These are phyloP conservation scores for Delphinus delphis DNA, from an alignment of 2,113 vertebrate genomes.

Conservation along the genomic window DNA sequence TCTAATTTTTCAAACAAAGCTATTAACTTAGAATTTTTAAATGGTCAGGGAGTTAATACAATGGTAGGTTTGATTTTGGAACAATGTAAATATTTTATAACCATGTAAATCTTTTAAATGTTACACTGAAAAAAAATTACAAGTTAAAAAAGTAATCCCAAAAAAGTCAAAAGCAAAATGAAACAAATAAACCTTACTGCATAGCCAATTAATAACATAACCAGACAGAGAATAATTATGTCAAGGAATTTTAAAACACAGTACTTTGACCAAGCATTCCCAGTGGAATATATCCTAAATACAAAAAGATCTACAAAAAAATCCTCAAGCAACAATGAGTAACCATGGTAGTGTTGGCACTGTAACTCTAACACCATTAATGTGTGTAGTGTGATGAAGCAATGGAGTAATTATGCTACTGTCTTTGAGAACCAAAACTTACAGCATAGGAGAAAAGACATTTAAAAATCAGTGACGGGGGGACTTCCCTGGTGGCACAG, in stretches of 20 bases:
- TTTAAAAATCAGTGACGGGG: neutral
- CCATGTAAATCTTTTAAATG: neutral
- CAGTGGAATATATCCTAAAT: neutral
- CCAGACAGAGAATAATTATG: neutral
- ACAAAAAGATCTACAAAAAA: neutral
- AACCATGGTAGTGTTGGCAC: neutral
- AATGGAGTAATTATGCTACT: neutral
- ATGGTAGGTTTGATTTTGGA: neutral
- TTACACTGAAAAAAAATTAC: neutral
- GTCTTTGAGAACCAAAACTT: conserved; percentile 5
- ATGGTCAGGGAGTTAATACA: neutral
- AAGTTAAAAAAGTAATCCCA: neutral
- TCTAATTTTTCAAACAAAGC: neutral
- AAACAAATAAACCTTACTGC: conserved; percentile 1
- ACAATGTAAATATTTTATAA: neutral
- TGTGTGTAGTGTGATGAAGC: neutral
- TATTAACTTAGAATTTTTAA: conserved; percentile 2
- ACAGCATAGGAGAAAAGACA: neutral
- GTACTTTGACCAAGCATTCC: neutral
- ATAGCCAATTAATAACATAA: neutral
- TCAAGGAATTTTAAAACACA: conserved; percentile 30
- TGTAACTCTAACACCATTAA: conserved; percentile 26
- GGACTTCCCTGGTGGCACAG: too few relatives aligned
- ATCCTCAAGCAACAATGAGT: neutral
- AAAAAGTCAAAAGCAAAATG: neutral